Base-by-base conservation (phyloP, 2,113 vertebrate species). In the Raja brachyura region DNA sequence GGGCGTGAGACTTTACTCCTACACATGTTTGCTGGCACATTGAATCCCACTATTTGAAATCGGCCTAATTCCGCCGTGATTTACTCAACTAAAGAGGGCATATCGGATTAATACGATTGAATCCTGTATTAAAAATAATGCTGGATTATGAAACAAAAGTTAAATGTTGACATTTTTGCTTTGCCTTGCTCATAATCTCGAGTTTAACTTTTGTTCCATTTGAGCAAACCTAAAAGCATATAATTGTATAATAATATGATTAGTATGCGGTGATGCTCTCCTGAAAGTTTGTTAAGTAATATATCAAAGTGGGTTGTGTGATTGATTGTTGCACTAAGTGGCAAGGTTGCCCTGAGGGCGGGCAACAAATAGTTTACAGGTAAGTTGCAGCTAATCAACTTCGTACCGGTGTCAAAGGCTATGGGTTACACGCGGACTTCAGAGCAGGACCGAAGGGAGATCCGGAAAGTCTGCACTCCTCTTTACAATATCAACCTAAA, bases 301-400 rank as follows among this genome's bases (percentile, higher is more conserved):
- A 63, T 63, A 88, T 88, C 16, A 63, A 31, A 88, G 28, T 16
- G 61, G 0, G 63, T 88, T 16, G 59, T 8, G 83, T 88, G 83
- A 88, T 88, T 88, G 83, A 88, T 88, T n/a, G 83, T 63, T 88
- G 59, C 63, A 88, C 83, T 63, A 88, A 88, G 83, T 88, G 59
- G 59, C 83, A 88, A 88, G 14, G 28, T 66, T 63, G 59, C 83
- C 83, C 83, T 63, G 83, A 28, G 83, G 83, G 56, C n/a, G n/a
- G 56, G 25, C 59, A 63, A 88, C 83, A 31, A 48, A 59, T 28
- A 28, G 25, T 85, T 70, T 22, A 90, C 2, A 73, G 90, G 22
- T 73, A 73, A 92, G 9, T 73, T 54, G 66, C 90, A 39, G 39
- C 16, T 48, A 54, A 73, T 73, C 90, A 92, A 73, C 68, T 73